phyloP scores from a whole-genome alignment of 2,113 vertebrate species.

The Anoplopoma fimbria region DNA sequence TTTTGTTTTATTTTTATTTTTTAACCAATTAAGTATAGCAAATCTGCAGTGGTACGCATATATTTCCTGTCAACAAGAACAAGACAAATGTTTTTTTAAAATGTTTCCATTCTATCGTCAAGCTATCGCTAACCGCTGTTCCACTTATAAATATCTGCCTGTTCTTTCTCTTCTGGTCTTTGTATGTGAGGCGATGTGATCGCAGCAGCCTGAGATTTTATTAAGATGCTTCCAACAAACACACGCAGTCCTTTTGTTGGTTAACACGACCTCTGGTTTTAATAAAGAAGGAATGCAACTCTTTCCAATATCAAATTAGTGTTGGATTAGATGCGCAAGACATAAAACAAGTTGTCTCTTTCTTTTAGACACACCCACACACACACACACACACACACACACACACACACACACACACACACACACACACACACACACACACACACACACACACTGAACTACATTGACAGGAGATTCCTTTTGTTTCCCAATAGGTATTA shows the following conservation, averaged over 20 bases:
- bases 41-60: neutral
- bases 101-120: slow-evolving; percentile 9
- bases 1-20: neutral
- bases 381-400: slow-evolving; percentile 18
- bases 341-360: neutral
- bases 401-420: slow-evolving; percentile 18
- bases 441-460: slow-evolving; percentile 1
- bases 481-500: slow-evolving; percentile 19
- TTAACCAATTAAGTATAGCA: slow-evolving; percentile 1
- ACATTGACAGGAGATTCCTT: neutral
- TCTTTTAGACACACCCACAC: slow-evolving; percentile 8
- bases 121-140: neutral
- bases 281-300: slow-evolving; percentile 76
- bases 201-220: neutral
- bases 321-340: slow-evolving; percentile 40
- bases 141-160: slow-evolving; percentile 36
- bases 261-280: slow-evolving; percentile 63
- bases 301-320: slow-evolving; percentile 74
- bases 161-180: slow-evolving; percentile 3
- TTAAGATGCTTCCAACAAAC: slow-evolving; percentile 23
- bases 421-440: slow-evolving; percentile 9
- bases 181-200: slow-evolving; percentile 11
- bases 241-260: slow-evolving; percentile 33
- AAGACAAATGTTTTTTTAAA: slow-evolving; percentile 8
- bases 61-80: slow-evolving; percentile 32